Evolutionary conservation across 2,797 vertebrate genomes (phyloP).

Genomic region (Poecilia velifera): DNA sequence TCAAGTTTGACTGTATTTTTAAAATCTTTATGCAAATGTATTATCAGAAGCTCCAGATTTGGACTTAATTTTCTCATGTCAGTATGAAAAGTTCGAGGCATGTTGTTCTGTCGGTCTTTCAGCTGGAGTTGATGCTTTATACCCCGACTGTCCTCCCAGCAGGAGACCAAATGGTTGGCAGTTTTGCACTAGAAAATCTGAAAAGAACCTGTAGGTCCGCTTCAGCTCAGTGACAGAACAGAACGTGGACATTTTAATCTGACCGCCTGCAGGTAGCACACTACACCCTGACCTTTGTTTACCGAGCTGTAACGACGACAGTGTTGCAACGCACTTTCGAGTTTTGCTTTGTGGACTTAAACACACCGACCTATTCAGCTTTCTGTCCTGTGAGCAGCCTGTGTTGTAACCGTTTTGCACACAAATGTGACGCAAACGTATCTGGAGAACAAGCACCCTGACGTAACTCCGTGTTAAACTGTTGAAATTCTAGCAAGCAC

Average conservation of each 20-base stretch:
- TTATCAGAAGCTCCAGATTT: constrained; percentile 49
- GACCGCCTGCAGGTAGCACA: constrained; percentile 51
- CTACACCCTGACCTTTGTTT: constrained; percentile 50
- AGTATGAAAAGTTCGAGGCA: constrained; percentile 48
- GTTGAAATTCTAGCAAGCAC: constrained; percentile 41
- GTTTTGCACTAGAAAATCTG: constrained; percentile 62
- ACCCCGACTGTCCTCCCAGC: constrained; percentile 29
- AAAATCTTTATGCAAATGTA: constrained; percentile 63
- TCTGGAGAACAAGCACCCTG: constrained; percentile 36
- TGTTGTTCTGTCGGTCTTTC: constrained; percentile 24
- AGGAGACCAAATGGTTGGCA: constrained; percentile 52
- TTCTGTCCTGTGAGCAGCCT: constrained; percentile 41
- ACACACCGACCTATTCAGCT: constrained; percentile 28
- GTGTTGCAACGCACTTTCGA: constrained; percentile 35
- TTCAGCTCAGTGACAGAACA: constrained; percentile 24
- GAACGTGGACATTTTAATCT: constrained; percentile 32
- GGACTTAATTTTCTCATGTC: constrained; percentile 40
- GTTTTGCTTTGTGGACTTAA: constrained; percentile 5
- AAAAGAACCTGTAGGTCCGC: constrained; percentile 32
- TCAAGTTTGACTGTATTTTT: constrained; percentile 56
- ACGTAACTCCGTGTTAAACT: constrained; percentile 43
- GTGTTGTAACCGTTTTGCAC: constrained; percentile 28
- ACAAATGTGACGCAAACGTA: constrained; percentile 53
- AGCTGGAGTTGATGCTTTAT: constrained; percentile 31
- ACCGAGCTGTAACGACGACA: constrained; percentile 38